A percentile compares a stretch with the other conserved stretches of the same genome.
Evolutionary conservation across 2,888 invertebrate genomes (phyloP).

Genomic region (Cephus pulcher): DNA sequence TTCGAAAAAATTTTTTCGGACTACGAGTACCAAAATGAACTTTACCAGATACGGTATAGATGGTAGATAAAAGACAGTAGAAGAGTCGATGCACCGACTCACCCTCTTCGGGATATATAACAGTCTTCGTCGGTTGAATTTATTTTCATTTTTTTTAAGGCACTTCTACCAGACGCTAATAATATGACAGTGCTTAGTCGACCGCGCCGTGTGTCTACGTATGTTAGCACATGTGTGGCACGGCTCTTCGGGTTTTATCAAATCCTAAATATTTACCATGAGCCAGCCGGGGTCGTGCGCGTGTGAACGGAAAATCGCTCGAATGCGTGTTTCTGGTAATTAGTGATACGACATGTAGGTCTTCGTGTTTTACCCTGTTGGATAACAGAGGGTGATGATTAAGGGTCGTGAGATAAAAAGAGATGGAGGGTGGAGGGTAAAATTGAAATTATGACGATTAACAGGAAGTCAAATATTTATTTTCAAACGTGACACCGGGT

Average conservation of each 20-base stretch:
- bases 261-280: slow-evolving; percentile 9
- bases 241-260: neutral
- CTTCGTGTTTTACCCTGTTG: neutral
- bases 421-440: neutral
- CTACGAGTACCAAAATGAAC: neutral
- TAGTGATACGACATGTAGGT: neutral
- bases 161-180: neutral
- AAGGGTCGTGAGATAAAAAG: neutral
- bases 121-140: neutral
- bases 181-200: neutral
- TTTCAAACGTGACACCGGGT: neutral
- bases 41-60: neutral
- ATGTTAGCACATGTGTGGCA: neutral
- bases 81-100: neutral
- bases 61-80: neutral
- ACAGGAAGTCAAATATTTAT: neutral
- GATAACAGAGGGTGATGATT: neutral
- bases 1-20: neutral
- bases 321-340: neutral
- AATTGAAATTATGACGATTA: neutral
- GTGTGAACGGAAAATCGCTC: neutral
- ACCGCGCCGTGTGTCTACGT: neutral
- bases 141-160: neutral
- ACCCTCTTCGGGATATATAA: neutral
- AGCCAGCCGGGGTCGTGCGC: neutral